A percentile compares a stretch with the other conserved stretches of the same genome.
Evolutionary conservation across 2,113 vertebrate species (phyloP).

Genomic region (Myotis davidii): DNA sequence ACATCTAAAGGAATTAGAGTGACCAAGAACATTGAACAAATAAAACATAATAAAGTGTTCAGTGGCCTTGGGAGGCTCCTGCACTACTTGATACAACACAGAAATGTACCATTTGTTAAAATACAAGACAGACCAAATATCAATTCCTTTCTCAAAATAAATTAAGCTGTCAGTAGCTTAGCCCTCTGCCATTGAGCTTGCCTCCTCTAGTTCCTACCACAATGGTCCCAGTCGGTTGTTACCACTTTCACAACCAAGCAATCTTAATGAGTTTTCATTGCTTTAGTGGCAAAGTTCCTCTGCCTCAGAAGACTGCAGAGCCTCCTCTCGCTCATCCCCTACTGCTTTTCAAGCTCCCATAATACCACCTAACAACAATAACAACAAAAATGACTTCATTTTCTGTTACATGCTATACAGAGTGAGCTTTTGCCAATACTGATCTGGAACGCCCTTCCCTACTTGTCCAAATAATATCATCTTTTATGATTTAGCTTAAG

Average conservation of each 20-base stretch:
- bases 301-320: neutral
- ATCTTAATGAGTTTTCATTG: neutral
- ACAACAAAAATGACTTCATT: neutral
- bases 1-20: slow-evolving; percentile 21
- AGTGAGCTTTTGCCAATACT: neutral
- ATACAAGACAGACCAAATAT: neutral
- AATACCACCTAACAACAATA: neutral
- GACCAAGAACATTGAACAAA: neutral
- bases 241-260: neutral
- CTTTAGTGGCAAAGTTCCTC: neutral
- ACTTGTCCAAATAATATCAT: neutral
- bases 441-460: neutral
- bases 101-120: neutral
- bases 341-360: neutral
- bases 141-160: neutral
- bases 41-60: neutral
- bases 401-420: neutral
- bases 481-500: neutral
- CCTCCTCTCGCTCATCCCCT: neutral
- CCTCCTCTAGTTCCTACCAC: neutral
- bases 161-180: neutral
- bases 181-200: neutral
- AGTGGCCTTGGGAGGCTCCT: neutral
- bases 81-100: neutral
- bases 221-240: neutral